Evolutionary conservation across 2,888 invertebrate genomes (phyloP), one percentile per base, ranked within the genome.

Genomic region (Dimorphilus gyrociliatus): DNA sequence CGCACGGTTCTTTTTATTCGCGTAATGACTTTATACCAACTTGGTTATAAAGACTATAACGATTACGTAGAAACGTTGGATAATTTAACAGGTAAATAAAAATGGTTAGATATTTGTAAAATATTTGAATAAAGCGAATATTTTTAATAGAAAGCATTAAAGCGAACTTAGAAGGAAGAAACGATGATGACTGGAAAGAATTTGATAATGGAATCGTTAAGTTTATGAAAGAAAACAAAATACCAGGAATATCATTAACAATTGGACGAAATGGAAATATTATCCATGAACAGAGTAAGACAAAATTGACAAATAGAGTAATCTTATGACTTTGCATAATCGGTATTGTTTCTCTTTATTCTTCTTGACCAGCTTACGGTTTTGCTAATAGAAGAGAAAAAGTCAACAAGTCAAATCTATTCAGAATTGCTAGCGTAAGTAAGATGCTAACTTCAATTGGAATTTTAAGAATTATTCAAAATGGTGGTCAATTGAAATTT

Each of bases 391-490:
- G 29, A 16, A 43, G 46, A 6, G 36, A 38, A 13, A 25, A 33
- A n/a, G 46, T 47, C 13, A 27, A 35, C n/a, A 41, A 48, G 13
- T 32, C 40, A 3, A 45, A 48, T 4, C 30, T 39, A 23, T 50
- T 51, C 33, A 46, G 52, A 8, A 44, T 53, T 16, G 54, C 52
- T 32, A 53, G 52, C 34, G 47, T 54, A 21, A 50, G 50, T 30
- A 54, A 54, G 34, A 35, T 47, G 8, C 24, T 54, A 16, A 54
- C 54, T 21, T 50, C 52, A 15, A 39, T 47, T 13, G 47, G 42
- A 23, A 35, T 50, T 8, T 25, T 54, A 35, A 37, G 36, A n/a
- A 34, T 51, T 24, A 36, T 37, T 15, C 44, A 50, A 23, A 35
- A 48, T 7, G 38, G n/a, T n/a, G n/a, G 36, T 3, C 27, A 36